Base-by-base conservation (phyloP, 2,113 vertebrate species). In the Bostrychus sinensis region DNA sequence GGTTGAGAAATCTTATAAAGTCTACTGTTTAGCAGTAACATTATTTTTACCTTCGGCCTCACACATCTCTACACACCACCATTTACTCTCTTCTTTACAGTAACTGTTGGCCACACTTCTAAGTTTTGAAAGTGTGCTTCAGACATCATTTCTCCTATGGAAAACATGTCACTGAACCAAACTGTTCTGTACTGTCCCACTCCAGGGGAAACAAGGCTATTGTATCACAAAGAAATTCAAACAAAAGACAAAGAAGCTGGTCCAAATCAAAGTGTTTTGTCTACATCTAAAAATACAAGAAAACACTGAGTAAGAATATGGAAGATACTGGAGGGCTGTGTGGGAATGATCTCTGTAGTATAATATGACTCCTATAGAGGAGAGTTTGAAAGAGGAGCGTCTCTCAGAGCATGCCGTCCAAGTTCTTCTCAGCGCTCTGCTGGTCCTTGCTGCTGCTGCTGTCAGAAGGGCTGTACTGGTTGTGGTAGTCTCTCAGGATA, bases 401-500 rank as follows among this genome's bases (percentile, higher is more conserved):
- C 28, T 16, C 0, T 85, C 72, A 87, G 75, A 98, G 88, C 86
- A 99, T 75, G 39, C 96, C 95, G 46, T 99, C 97, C 9, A 99
- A 91, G 80, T 99, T 99, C 86, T 95, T 95, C 75, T 98, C 94
- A 10, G 95, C 94, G 0, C 86, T 96, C 86, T 95, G 91, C 62
- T 96, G 94, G 13, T 91, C 87, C 0, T 20, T 5, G 37, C 7
- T 1, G 56, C 5, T 4, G 34, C 6, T 2, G 56, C 10, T 86
- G 0, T 95, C 95, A 61, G 91, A 93, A 2, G 95, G 95, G 0
- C 93, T 97, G 87, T 96, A 97, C 50, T 96, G 91, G 80, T 85
- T 93, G 90, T 97, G 94, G 87, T 97, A 97, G 2, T 99, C 96
- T 5, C 95, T 94, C 38, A 99, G 96, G 73, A 99, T 96, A 82